phyloP scores from a whole-genome alignment of 1,140 invertebrate species.

The Atta texana region DNA sequence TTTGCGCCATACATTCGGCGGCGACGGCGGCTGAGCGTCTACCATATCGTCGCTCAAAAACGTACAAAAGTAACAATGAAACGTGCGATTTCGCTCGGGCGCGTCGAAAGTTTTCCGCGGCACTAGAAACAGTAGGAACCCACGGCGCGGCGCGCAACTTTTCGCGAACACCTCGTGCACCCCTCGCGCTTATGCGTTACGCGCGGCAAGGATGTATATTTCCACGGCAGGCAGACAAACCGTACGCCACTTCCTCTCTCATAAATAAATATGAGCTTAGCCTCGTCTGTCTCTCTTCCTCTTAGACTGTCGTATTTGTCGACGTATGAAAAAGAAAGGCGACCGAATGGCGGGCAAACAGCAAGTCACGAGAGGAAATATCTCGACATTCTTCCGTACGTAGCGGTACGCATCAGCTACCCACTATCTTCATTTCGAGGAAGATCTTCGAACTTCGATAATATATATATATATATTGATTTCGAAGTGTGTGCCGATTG shows the following conservation, averaged over 20 bases:
- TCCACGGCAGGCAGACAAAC: constrained; percentile 34
- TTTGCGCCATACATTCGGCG: constrained; percentile 76
- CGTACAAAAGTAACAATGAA: constrained; percentile 80
- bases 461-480: neutral
- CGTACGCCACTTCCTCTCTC: constrained; percentile 66
- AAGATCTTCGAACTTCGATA: neutral
- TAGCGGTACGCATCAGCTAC: neutral
- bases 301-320: constrained; percentile 63
- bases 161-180: constrained; percentile 35
- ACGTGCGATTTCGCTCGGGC: constrained; percentile 68
- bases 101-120: constrained; percentile 50
- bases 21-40: constrained; percentile 30
- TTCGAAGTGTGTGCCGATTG: neutral
- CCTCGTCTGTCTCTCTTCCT: neutral
- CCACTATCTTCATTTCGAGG: neutral
- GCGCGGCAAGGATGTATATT: constrained; percentile 50
- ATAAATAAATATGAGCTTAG: constrained; percentile 75
- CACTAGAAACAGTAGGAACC: neutral
- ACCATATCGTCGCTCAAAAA: constrained; percentile 66
- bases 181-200: constrained; percentile 19
- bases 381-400: constrained; percentile 24
- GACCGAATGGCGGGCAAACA: constrained; percentile 47
- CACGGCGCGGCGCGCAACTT: constrained; percentile 62
- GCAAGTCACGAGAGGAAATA: constrained; percentile 11
- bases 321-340: constrained; percentile 56